Base-by-base conservation (phyloP, 2,113 vertebrate genomes). In the Sminthopsis crassicaudata region DNA sequence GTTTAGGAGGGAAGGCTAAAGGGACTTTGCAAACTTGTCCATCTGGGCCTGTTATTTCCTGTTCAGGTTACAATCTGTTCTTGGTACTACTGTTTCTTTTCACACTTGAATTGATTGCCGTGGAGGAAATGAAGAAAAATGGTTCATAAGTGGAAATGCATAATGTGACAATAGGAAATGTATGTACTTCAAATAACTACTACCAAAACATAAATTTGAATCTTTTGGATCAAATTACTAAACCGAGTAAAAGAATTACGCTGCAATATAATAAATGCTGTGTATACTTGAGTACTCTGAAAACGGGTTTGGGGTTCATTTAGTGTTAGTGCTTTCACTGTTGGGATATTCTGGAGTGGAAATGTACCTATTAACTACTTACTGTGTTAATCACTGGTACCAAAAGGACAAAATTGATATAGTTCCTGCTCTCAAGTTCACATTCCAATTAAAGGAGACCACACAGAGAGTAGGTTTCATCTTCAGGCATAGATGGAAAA, bases 51-150 rank as follows among this genome's bases (percentile, higher is more conserved):
- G 46, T 57, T 96, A 55, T 93, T 96, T 96, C 89, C 53, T 95
- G 19, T 96, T 96, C 50, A 95, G 90, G 55, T 95, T 95, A 95
- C 93, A 91, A 96, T 46, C 92, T 96, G 91, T 95, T 96, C 11
- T 94, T 96, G 90, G 89, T 95, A 23, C 67, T 96, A 90, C 51
- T 11, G 50, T 51, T 90, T 95, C n/a, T 95, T 95, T n/a, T 96
- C 53, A 51, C 10, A 52, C 92, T 93, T 94, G 25, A 93, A 93
- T 95, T 53, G 94, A 8, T 2, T 92, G 52, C 92, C 67, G 91
- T 94, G 42, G 93, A 90, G 76, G 84, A 95, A 50, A 84, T 10
- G 60, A 36, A 14, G 30, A 11, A 12, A 67, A 67, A 55, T 89
- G 93, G 52, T 60, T 95, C 51, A 94, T 50, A 97, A 95, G 54